phyloP scores from a whole-genome alignment of 2,888 invertebrate genomes.

The Molanna angustata region DNA sequence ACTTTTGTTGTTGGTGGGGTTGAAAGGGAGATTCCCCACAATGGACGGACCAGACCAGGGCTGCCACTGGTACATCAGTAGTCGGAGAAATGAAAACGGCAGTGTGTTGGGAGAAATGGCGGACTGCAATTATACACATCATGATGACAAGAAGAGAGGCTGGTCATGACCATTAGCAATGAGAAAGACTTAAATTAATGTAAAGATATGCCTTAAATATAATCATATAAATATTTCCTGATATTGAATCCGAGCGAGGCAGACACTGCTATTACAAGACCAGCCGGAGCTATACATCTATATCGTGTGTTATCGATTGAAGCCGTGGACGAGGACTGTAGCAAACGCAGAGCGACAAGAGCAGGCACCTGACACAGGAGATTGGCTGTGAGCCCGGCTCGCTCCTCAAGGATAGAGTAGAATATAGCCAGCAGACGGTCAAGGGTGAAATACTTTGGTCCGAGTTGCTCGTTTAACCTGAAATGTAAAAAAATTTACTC shows the following conservation, averaged over 20 bases:
- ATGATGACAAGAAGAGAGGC: too few species aligned
- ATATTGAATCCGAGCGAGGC: constrained; percentile 75
- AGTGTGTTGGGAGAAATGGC: too few species aligned
- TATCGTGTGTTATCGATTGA: constrained; percentile 43
- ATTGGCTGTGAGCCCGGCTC: constrained; percentile 81
- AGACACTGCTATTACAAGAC: constrained; percentile 75
- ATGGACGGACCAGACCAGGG: too few species aligned
- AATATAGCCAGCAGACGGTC: constrained; percentile 85
- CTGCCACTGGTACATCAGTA: too few species aligned
- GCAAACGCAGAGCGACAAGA: constrained; percentile 77
- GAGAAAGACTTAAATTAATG: too few species aligned
- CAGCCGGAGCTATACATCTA: constrained; percentile 81
- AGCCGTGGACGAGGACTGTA: constrained; percentile 65
- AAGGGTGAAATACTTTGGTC: constrained; percentile 80
- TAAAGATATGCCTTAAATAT: constrained; percentile 14
- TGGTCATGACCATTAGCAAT: too few species aligned
- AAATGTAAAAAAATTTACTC: constrained; percentile 8
- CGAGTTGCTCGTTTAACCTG: constrained; percentile 66
- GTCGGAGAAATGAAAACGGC: too few species aligned
- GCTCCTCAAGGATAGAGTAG: constrained; percentile 82
- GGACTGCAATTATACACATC: too few species aligned
- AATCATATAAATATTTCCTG: constrained; percentile 71
- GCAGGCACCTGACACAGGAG: constrained; percentile 85
- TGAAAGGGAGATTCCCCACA: too few species aligned
- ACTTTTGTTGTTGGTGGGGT: too few species aligned